Conservation (phyloP, 2,888 invertebrate species). For the Rosalia funebris region DNA sequence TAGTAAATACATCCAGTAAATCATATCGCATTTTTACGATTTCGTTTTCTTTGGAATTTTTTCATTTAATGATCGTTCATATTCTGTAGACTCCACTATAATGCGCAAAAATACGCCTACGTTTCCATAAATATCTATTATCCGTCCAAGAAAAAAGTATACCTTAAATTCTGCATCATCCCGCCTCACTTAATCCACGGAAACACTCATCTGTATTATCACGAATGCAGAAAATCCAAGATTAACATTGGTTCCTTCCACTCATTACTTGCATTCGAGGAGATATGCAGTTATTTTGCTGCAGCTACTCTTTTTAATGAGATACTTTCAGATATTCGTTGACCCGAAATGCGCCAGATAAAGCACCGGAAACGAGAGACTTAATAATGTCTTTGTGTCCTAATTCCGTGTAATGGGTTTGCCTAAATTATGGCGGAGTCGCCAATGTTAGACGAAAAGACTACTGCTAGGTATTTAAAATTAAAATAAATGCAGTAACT, state of each 20-base stretch:
- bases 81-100: too few relatives aligned
- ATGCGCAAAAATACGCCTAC: too few relatives aligned
- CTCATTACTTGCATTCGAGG: conserved; percentile 14
- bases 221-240: conserved; percentile 5
- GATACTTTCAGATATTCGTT: conserved; percentile 12
- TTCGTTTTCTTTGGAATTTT: too few relatives aligned
- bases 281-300: conserved; percentile 12
- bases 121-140: too few relatives aligned
- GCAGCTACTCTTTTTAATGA: conserved; percentile 13
- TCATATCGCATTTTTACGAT: too few relatives aligned
- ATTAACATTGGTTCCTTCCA: conserved; percentile 16
- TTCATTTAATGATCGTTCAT: too few relatives aligned
- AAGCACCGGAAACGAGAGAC: conserved; percentile 1
- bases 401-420: conserved; percentile 3
- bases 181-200: background rate
- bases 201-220: background rate
- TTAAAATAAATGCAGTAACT: too few relatives aligned
- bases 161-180: background rate
- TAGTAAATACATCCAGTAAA: too few relatives aligned
- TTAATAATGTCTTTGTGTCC: conserved; percentile 8
- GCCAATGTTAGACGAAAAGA: too few relatives aligned
- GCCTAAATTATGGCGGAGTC: background rate
- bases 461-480: too few relatives aligned
- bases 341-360: conserved; percentile 17
- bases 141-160: background rate